These are phyloP conservation scores for Paramuricea clavata DNA, from an alignment of 92 coral and sea anemone genomes.

Conservation along the genomic window DNA sequence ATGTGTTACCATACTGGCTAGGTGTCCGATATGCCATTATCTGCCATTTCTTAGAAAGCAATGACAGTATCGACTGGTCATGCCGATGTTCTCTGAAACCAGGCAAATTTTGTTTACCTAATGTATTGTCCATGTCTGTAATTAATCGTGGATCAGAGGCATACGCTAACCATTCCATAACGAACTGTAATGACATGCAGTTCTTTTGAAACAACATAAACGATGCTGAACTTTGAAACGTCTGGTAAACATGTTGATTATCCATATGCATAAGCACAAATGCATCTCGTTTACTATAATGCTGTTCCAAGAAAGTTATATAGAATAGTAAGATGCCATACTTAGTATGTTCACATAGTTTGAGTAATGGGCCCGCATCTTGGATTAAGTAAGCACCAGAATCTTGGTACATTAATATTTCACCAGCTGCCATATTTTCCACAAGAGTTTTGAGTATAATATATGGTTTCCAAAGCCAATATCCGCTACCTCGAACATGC, in stretches of 20 bases:
- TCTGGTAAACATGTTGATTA: not conserved
- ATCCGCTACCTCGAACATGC: not conserved
- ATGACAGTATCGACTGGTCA: conserved; percentile 24
- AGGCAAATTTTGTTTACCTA: conserved; percentile 18
- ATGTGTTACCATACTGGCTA: conserved; percentile 21
- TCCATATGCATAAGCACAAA: conserved; percentile 25
- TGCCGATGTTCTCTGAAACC: conserved; percentile 36
- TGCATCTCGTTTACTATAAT: conserved; percentile 9
- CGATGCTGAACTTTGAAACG: conserved; percentile 21
- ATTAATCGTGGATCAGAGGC: conserved; percentile 19
- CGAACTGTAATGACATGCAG: conserved; percentile 32
- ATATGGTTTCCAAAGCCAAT: conserved; percentile 41
- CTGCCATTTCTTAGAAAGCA: conserved; percentile 29
- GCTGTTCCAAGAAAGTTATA: conserved; percentile 8
- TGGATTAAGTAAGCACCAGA: not conserved
- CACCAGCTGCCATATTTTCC: conserved; percentile 8
- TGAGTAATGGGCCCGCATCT: conserved; percentile 26
- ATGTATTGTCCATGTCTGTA: not conserved
- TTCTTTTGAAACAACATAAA: conserved; percentile 8
- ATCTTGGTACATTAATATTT: conserved; percentile 16
- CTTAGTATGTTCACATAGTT: conserved; percentile 4
- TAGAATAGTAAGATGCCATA: conserved; percentile 31
- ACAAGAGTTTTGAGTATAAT: conserved; percentile 11
- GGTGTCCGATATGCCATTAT: conserved; percentile 14
- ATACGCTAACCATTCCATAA: conserved; percentile 35